Base-by-base conservation (phyloP, 2,797 vertebrate species). In the Xenopus petersii region DNA sequence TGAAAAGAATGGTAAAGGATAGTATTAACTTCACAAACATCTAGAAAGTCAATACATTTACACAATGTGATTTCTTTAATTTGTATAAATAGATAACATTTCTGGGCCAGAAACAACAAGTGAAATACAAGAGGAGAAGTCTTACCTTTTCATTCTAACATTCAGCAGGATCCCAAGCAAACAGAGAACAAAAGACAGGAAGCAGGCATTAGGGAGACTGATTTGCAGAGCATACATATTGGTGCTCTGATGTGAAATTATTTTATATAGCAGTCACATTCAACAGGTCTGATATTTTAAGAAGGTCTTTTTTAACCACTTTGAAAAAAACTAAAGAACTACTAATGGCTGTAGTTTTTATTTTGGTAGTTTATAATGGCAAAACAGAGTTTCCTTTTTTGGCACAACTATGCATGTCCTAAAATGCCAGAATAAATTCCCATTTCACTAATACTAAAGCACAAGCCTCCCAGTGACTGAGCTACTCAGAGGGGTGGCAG, bases 61-160 rank as follows among this genome's bases (percentile, higher is more conserved):
- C 26, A 30, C 26, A 30, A 21, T 30, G 21, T 58, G 15, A n/a
- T 58, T 58, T n/a, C 15, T 21, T 58, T 17, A 0, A 1, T 16
- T 17, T 17, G 4, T 2, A 30, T 30, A 30, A 54, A 17, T 9
- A 11, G 58, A 24, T 26, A 21, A 24, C 30, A 17, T 46, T 4
- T 71, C 71, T 80, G 64, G 73, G 61, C 48, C 74, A 69, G 61
- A 62, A 55, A 76, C n/a, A 58, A 82, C 80, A 56, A 30, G 78
- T 81, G 58, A 79, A 64, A 70, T 5, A 48, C 26, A 48, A 62
- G 66, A 77, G 75, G 26, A 30, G 26, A 30, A 61, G 84, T 93
- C 98, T 99, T 99, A 99, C 98, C 98, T 99, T 98, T 91, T 99
- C 98, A 98, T 98, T 99, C 98, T 99, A 98, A 97, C 93, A 96